Evolutionary conservation across 1,140 invertebrate species (phyloP), one percentile per base, ranked within the genome.

Genomic region (Eueides isabella): DNA sequence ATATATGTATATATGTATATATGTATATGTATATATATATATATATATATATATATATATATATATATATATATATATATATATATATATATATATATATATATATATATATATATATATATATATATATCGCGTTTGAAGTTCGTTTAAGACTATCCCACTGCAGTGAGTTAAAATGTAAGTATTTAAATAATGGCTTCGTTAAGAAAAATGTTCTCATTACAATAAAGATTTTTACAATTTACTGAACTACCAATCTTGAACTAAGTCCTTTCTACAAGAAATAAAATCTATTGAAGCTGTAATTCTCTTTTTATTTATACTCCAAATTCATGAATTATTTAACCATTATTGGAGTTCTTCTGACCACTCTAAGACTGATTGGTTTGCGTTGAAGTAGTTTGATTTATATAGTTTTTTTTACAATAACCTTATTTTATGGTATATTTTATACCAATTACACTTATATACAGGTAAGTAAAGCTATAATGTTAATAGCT

Each of bases 271-370:
- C 26, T 23, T 7, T 26, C n/a, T 29, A 16, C 30, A 61, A 63
- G 14, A 29, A 63, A 69, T 69, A 61, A 69, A 69, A 61, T 61
- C 31, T 61, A 61, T 69, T 69, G 48, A 61, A 69, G 55, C 23
- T 16, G 29, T 68, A 33, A 35, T 61, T 69, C 35, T 23, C 67
- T 61, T 69, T 35, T 33, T 55, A 61, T 69, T n/a, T 61, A 12
- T 35, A 16, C 29, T n/a, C n/a, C n/a, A n/a, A 26, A 61, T 30
- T 28, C 30, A 63, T 63, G 61, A 63, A n/a, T 63, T 63, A 63
- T 63, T 63, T 63, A 63, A 63, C 61, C 61, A 63, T 63, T 63
- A 63, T 63, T 63, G 61, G 14, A 63, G 26, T 63, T 63, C 16
- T 63, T 63, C 61, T 63, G 61, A 63, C 14, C 61, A 31, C 61